A percentile compares a stretch with the other conserved stretches of the same genome.
Evolutionary conservation across 2,888 invertebrate genomes (phyloP).

Genomic region (Lordiphosa fenestrarum): DNA sequence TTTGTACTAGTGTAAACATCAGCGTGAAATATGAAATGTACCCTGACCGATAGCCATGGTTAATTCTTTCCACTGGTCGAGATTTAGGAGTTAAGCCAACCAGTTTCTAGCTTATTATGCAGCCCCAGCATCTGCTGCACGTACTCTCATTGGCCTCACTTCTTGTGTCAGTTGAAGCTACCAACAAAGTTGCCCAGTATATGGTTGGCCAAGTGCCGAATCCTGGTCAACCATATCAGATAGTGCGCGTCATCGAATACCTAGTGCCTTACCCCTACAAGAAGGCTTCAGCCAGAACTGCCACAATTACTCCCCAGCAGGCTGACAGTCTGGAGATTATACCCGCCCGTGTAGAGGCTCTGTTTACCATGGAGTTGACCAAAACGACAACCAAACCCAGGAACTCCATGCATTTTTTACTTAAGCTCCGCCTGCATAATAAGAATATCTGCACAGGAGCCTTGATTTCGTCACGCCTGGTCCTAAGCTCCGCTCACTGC

Average conservation of each 20-base stretch:
- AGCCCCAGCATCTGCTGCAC: slow-evolving; percentile 5
- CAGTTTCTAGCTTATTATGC: slow-evolving; percentile 10
- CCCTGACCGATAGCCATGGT: neutral
- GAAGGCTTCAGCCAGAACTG: neutral
- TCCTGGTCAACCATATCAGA: slow-evolving; percentile 26
- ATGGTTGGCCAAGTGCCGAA: slow-evolving; percentile 8
- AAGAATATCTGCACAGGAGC: slow-evolving; percentile 29
- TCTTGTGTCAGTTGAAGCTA: neutral
- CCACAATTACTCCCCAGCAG: too few species aligned
- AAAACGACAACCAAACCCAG: slow-evolving; percentile 1
- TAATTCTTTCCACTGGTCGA: neutral
- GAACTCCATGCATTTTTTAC: slow-evolving; percentile 16
- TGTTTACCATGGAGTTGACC: neutral
- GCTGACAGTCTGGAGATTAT: slow-evolving; percentile 26
- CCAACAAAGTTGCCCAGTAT: neutral
- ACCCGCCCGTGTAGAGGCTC: slow-evolving; percentile 7
- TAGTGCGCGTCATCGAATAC: slow-evolving; percentile 40
- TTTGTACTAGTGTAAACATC: neutral
- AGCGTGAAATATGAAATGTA: neutral
- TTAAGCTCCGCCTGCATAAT: slow-evolving; percentile 17
- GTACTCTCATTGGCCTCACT: neutral
- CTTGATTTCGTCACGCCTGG: slow-evolving; percentile 31
- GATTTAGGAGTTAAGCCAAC: neutral
- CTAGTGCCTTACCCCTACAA: slow-evolving; percentile 29
- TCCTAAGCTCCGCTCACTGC: slow-evolving; percentile 37